phyloP scores from a whole-genome alignment of 2,888 invertebrate genomes.

The Eledona agricola region DNA sequence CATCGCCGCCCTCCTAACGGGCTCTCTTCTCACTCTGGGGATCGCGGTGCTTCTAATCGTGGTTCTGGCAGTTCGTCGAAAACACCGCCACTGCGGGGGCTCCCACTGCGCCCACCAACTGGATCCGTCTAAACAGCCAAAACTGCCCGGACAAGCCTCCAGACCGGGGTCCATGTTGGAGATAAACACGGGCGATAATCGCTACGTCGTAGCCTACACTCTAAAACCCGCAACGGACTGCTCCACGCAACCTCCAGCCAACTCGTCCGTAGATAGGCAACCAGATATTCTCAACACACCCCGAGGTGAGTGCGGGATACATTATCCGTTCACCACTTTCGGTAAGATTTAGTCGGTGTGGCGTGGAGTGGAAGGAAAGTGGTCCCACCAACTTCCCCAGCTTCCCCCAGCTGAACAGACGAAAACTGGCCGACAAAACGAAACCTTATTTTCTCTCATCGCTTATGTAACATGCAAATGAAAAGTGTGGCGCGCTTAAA shows the following conservation, averaged over 20 bases:
- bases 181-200: slow-evolving; percentile 82
- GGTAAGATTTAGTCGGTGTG: slow-evolving; percentile 29
- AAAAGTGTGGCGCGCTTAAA: not conserved
- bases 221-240: slow-evolving; percentile 71
- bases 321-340: slow-evolving; percentile 38
- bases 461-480: slow-evolving; percentile 4
- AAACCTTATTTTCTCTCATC: no score
- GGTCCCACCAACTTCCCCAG: slow-evolving; percentile 17
- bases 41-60: slow-evolving; percentile 71
- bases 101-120: slow-evolving; percentile 60
- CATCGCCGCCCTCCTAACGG: slow-evolving; percentile 73
- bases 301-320: slow-evolving; percentile 65
- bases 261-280: slow-evolving; percentile 55
- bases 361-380: slow-evolving; percentile 5
- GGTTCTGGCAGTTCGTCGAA: slow-evolving; percentile 71
- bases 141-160: slow-evolving; percentile 61
- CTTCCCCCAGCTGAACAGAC: no score
- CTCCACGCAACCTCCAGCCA: slow-evolving; percentile 47
- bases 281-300: slow-evolving; percentile 81
- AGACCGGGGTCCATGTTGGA: slow-evolving; percentile 69
- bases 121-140: slow-evolving; percentile 65
- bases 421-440: no score
- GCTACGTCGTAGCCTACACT: slow-evolving; percentile 87
- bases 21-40: slow-evolving; percentile 72
- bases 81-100: slow-evolving; percentile 60